Evolutionary conservation across 1,140 invertebrate species (phyloP).

Genomic region (Adelges cooleyi): DNA sequence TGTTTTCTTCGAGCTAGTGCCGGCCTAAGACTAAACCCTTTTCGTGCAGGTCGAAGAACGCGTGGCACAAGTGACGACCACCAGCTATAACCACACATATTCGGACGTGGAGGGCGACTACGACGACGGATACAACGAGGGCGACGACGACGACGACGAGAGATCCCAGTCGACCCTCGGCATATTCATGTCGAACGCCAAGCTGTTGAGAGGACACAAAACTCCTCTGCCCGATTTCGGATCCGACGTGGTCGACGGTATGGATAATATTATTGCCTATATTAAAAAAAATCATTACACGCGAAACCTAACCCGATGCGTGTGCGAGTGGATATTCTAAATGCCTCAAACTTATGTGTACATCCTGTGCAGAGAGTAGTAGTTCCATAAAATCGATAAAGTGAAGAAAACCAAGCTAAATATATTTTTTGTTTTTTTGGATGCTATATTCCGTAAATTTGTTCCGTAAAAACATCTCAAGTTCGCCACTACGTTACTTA

Average conservation of each 20-base stretch:
- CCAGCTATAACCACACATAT: slow-evolving; percentile 31
- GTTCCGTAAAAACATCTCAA: no score
- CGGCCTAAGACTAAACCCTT: no score
- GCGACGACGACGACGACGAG: slow-evolving; percentile 35
- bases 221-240: slow-evolving; percentile 61
- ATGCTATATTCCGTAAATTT: no score
- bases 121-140: slow-evolving; percentile 29
- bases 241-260: slow-evolving; percentile 51
- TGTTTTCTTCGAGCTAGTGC: no score
- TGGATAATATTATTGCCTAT: slow-evolving; percentile 31
- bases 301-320: slow-evolving; percentile 35
- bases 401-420: no score
- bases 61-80: slow-evolving; percentile 42
- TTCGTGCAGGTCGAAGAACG: slow-evolving; percentile 37
- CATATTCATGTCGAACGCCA: slow-evolving; percentile 34
- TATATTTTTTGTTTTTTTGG: no score
- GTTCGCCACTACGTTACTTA: no score
- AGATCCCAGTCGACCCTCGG: slow-evolving; percentile 32
- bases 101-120: slow-evolving; percentile 37
- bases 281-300: neutral
- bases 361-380: neutral
- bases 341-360: neutral
- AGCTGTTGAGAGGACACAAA: slow-evolving; percentile 36
- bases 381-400: no score
- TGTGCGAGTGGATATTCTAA: slow-evolving; percentile 36